phyloP scores from a whole-genome alignment of 2,888 invertebrate species.

The Drosophila lutescens region DNA sequence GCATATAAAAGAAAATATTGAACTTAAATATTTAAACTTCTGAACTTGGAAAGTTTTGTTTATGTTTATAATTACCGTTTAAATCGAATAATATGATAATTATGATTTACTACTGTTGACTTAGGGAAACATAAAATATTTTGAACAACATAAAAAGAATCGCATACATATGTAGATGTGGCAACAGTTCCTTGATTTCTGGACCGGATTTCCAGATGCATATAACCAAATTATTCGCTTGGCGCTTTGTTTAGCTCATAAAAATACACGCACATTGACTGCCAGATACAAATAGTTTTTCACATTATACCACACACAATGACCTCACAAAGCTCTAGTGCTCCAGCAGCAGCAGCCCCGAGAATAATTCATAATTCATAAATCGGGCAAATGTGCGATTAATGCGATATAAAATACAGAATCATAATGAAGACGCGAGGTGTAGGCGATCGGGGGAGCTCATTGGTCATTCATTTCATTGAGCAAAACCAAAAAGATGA shows the following conservation, averaged over 20 bases:
- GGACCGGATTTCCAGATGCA: conserved; percentile 35
- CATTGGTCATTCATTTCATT: conserved; percentile 40
- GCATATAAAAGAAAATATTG: not conserved
- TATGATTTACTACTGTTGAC: not conserved
- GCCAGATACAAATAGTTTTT: conserved; percentile 42
- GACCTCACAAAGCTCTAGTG: conserved; percentile 32
- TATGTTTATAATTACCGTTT: too few species aligned
- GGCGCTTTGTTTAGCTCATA: conserved; percentile 39
- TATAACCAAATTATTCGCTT: conserved; percentile 19
- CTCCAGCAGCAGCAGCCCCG: not conserved
- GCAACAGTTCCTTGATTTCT: conserved; percentile 18
- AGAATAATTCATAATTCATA: conserved; percentile 33
- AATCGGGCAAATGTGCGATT: conserved; percentile 33
- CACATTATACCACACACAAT: conserved; percentile 28
- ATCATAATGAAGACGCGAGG: conserved; percentile 48
- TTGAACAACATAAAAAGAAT: not conserved
- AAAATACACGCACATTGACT: conserved; percentile 41
- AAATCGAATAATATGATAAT: not conserved
- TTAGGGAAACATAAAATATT: too few species aligned
- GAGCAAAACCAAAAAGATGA: not conserved
- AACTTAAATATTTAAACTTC: too few species aligned
- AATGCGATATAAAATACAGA: conserved; percentile 45
- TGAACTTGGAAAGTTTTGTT: too few species aligned
- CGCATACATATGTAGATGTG: not conserved
- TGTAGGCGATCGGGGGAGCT: conserved; percentile 23